Percentiles rank a stretch among this genome's conserved stretches.
These are phyloP conservation scores for Rhodophaea formosa DNA, from an alignment of 2,888 invertebrate genomes.

Conservation along the genomic window DNA sequence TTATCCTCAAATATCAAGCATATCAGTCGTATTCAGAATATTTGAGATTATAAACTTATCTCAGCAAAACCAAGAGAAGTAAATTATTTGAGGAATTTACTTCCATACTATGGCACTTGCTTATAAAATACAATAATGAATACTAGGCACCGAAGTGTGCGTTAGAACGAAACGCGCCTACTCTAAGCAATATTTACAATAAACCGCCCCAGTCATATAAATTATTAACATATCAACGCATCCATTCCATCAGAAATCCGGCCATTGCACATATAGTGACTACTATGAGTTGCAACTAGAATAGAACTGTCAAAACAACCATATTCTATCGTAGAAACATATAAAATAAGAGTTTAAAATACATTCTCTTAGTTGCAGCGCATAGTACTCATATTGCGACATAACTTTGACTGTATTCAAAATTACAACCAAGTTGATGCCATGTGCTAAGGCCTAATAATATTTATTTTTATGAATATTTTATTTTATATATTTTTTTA, in stretches of 20 bases:
- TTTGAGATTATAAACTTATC: constrained; percentile 49
- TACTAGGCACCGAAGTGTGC: constrained; percentile 55
- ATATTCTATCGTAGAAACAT: no score
- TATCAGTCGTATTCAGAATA: constrained; percentile 29
- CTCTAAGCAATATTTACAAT: constrained; percentile 54
- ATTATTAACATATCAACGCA: constrained; percentile 44
- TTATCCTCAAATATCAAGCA: constrained; percentile 20
- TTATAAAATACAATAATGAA: constrained; percentile 41
- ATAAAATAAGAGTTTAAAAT: no score
- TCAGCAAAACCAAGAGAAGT: constrained; percentile 53
- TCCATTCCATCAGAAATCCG: constrained; percentile 52
- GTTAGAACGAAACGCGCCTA: constrained; percentile 62
- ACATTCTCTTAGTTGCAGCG: no score
- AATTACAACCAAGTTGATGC: neutral
- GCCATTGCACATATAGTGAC: neutral
- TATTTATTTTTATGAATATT: constrained; percentile 28
- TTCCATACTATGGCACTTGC: constrained; percentile 64
- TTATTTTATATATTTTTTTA: constrained; percentile 30
- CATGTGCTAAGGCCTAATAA: constrained; percentile 10
- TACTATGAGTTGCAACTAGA: no score
- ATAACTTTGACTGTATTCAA: neutral
- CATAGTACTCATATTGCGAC: neutral
- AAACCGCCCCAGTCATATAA: constrained; percentile 37
- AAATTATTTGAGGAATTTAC: constrained; percentile 50
- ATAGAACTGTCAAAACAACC: no score